Evolutionary conservation across 2,113 vertebrate species (phyloP).

Genomic region (Cavia aperea): DNA sequence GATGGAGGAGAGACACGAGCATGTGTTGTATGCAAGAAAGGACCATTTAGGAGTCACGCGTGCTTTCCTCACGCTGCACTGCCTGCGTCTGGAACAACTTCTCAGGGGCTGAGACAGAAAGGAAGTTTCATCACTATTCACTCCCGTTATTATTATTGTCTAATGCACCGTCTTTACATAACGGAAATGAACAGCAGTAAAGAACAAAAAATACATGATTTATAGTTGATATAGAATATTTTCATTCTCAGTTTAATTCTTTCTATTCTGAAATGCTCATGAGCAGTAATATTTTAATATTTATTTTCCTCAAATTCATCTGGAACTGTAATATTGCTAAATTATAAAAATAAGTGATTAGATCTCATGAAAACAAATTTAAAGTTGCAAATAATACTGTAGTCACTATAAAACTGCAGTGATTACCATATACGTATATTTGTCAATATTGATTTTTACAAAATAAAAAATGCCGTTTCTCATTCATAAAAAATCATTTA

Average conservation of each 20-base stretch:
- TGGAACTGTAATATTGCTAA: background rate
- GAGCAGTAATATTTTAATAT: background rate
- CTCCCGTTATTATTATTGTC: background rate
- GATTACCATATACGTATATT: background rate
- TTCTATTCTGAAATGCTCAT: background rate
- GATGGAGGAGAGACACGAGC: background rate
- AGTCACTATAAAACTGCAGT: background rate
- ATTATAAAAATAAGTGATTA: background rate
- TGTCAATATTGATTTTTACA: background rate
- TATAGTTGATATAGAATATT: background rate
- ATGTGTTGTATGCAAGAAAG: background rate
- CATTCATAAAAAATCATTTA: background rate
- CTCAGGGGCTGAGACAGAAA: background rate
- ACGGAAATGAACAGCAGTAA: background rate
- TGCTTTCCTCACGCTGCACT: background rate
- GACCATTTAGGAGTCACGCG: background rate
- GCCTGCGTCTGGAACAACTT: rapidly evolving
- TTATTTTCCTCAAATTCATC: background rate
- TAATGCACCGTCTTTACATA: background rate
- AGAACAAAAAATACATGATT: background rate
- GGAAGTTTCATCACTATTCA: background rate
- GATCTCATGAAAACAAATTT: background rate
- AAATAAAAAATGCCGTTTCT: background rate
- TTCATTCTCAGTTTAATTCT: background rate
- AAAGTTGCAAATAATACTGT: background rate